These are phyloP conservation scores for Machimus atricapillus DNA, from an alignment of 2,888 invertebrate species.

Conservation along the genomic window DNA sequence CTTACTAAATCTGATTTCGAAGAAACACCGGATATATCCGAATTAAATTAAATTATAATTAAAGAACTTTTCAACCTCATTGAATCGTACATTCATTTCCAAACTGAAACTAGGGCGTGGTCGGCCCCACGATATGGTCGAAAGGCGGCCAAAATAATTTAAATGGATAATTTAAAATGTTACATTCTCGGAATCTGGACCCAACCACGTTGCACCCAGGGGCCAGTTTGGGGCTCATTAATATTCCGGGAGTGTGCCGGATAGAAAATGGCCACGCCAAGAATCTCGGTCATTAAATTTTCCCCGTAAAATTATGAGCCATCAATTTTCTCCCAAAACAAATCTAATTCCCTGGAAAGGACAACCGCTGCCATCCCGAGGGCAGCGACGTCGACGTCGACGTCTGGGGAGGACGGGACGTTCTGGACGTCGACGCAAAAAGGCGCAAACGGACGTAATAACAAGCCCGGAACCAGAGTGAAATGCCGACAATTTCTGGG, in stretches of 20 bases:
- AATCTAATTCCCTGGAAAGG: slow-evolving; percentile 35
- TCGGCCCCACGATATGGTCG: not conserved
- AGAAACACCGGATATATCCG: not conserved
- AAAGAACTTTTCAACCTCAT: not conserved
- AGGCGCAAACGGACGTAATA: not conserved
- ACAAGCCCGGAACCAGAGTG: not conserved
- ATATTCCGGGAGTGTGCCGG: slow-evolving; percentile 15
- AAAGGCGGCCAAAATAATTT: not conserved
- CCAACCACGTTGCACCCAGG: not conserved
- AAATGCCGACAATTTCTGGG: slow-evolving; percentile 35
- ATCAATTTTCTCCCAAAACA: slow-evolving; percentile 40
- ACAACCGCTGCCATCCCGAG: not conserved
- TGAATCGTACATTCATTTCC: not conserved
- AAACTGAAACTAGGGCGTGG: not conserved
- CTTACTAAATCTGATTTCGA: no score
- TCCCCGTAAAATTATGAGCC: slow-evolving; percentile 37
- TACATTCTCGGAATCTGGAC: not conserved
- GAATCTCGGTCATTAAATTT: slow-evolving; percentile 38
- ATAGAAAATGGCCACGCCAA: slow-evolving; percentile 27
- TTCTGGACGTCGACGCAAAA: not conserved
- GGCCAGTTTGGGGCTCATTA: not conserved
- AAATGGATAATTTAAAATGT: slow-evolving; percentile 30
- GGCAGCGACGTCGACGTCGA: not conserved
- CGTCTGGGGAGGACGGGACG: not conserved
- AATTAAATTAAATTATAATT: not conserved